Percentiles rank a stretch among this genome's conserved stretches.
Conservation (phyloP, 2,113 vertebrate species). For the Orientallactaga bullata region DNA sequence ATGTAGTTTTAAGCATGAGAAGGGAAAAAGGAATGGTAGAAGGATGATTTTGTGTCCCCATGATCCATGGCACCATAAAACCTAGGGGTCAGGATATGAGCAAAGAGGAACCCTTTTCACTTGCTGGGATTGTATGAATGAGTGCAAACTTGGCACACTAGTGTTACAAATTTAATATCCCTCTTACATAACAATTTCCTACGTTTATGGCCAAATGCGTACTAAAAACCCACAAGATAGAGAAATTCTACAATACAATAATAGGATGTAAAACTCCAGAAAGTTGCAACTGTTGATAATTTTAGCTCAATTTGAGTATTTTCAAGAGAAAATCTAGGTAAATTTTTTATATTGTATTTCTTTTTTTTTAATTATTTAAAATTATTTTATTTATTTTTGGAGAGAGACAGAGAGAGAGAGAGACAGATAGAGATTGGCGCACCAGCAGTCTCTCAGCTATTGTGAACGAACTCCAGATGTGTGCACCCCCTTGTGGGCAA, state of each 20-base stretch:
- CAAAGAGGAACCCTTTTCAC: neutral
- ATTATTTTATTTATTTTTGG: too few species aligned
- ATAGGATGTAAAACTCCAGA: neutral
- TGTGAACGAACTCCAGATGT: too few species aligned
- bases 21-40: neutral
- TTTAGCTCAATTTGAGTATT: conserved; percentile 2
- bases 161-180: neutral
- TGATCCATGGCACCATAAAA: neutral
- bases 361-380: too few species aligned
- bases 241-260: neutral
- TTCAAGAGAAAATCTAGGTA: neutral
- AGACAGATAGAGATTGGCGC: too few species aligned
- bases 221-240: neutral
- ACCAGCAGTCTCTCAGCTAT: too few species aligned
- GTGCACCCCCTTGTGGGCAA: too few species aligned
- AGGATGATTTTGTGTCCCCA: neutral
- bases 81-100: neutral
- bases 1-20: neutral
- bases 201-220: neutral
- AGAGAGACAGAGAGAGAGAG: too few species aligned
- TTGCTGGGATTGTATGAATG: neutral
- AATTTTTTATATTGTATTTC: neutral
- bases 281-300: neutral
- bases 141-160: neutral
- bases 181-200: neutral